Evolutionary conservation across 2,797 vertebrate genomes (phyloP).

Genomic region (Esox lucius): DNA sequence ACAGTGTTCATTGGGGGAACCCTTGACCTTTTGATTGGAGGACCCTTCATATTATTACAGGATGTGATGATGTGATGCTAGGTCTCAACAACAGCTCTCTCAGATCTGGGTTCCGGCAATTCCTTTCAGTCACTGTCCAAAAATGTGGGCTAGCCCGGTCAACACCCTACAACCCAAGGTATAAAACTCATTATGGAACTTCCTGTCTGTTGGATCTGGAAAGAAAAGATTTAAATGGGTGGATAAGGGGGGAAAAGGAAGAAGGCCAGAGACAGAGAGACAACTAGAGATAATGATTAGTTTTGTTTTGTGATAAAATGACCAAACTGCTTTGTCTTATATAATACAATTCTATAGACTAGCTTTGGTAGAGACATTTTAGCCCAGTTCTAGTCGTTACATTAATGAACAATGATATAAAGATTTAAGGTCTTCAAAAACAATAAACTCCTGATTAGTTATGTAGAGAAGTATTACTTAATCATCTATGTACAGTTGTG

Average conservation of each 20-base stretch:
- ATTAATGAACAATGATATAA: neutral
- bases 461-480: neutral
- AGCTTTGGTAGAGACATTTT: neutral
- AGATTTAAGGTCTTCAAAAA: neutral
- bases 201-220: conserved; percentile 53
- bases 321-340: neutral
- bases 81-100: conserved; percentile 52
- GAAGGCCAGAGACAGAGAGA: neutral
- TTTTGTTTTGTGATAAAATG: neutral
- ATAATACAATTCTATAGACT: no score
- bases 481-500: no score
- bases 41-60: conserved; percentile 6
- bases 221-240: neutral
- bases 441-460: neutral
- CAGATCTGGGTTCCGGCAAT: conserved; percentile 63
- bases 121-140: conserved; percentile 74
- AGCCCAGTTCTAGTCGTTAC: neutral
- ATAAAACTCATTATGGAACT: conserved; percentile 53
- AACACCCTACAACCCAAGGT: conserved; percentile 75
- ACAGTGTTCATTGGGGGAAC: neutral
- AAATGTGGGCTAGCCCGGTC: conserved; percentile 82
- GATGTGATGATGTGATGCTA: conserved; percentile 40
- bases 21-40: neutral
- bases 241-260: neutral
- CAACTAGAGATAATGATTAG: no score